Base-by-base conservation (phyloP, 2,113 vertebrate species). In the Oryzias melastigma region DNA sequence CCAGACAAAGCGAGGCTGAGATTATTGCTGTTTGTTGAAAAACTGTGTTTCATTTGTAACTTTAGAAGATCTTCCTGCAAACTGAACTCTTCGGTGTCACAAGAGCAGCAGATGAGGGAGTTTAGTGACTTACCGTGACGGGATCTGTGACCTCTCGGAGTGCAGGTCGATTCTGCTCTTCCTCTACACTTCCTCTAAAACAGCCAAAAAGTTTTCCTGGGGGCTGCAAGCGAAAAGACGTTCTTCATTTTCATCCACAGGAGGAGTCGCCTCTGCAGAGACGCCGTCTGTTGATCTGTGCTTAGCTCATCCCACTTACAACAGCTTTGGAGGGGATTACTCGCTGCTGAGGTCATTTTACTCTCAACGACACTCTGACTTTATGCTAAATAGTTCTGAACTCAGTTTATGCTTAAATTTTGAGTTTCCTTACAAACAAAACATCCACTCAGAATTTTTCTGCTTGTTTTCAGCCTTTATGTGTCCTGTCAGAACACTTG, bases 311-410 rank as follows among this genome's bases (percentile, higher is more conserved):
- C 85, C 81, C 77, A 80, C 64, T 84, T 88, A 84, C 35, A 53
- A 56, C 73, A 85, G 83, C 69, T 89, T 86, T 81, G 35, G 29
- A 68, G 58, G 27, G 80, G 85, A 88, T 90, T 88, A 88, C 67
- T 59, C 73, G 35, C 53, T 49, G 40, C 71, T 58, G 18, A 50
- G 49, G 53, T 49, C 49, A 46, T 58, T 72, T 71, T 83, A 54
- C 58, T 68, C 62, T 69, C 42, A 48, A 6, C 45, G 19, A 47
- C 42, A 6, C 48, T 24, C 41, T 13, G 59, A 17, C 50, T 15
- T 25, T 52, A 16, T 8, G n/a, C n/a, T 10, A 14, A 27, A 16
- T 52, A 17, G 1, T 7, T n/a, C 12, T 5, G n/a, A 20, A 7
- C n/a, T 24, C 35, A 4, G 17, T 14, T 17, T 22, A 2, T 22